Conservation (phyloP, 2,797 vertebrate genomes). For the Premnoplex brunnescens region DNA sequence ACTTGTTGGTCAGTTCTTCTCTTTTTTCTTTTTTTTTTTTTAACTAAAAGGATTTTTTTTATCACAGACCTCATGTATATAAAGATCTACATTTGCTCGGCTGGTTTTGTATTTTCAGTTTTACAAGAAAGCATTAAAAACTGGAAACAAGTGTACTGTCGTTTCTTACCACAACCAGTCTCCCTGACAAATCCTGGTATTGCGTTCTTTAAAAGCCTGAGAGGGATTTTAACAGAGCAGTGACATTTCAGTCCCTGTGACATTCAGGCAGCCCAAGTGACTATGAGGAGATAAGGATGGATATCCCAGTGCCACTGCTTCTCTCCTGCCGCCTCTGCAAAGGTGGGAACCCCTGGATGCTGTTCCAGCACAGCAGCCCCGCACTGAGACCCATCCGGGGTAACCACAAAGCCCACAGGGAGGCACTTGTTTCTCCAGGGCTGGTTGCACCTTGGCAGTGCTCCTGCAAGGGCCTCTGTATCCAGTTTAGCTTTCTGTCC, state of each 20-base stretch:
- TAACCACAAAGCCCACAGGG: background rate
- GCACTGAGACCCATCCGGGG: background rate
- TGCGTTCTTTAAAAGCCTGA: background rate
- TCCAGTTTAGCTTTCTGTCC: background rate
- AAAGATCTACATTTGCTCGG: conserved; percentile 71
- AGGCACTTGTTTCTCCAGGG: background rate
- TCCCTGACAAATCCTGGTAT: background rate
- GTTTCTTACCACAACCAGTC: background rate
- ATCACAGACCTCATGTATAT: conserved; percentile 83
- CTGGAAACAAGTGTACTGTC: conserved; percentile 73
- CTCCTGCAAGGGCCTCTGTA: background rate
- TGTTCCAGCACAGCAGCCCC: fast-evolving
- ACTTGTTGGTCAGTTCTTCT: conserved; percentile 21
- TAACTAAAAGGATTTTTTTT: conserved; percentile 61
- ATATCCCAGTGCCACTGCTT: background rate
- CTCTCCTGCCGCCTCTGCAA: background rate
- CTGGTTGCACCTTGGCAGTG: background rate
- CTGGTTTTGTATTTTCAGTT: conserved; percentile 82
- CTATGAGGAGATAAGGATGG: fast-evolving
- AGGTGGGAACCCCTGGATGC: background rate
- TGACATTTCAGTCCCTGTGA: background rate
- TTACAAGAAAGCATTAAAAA: conserved; percentile 85
- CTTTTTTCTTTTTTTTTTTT: conserved; percentile 7
- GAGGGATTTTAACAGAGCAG: background rate
- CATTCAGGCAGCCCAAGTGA: background rate